Conservation (phyloP, 2,113 vertebrate genomes). For the Lepus europaeus region DNA sequence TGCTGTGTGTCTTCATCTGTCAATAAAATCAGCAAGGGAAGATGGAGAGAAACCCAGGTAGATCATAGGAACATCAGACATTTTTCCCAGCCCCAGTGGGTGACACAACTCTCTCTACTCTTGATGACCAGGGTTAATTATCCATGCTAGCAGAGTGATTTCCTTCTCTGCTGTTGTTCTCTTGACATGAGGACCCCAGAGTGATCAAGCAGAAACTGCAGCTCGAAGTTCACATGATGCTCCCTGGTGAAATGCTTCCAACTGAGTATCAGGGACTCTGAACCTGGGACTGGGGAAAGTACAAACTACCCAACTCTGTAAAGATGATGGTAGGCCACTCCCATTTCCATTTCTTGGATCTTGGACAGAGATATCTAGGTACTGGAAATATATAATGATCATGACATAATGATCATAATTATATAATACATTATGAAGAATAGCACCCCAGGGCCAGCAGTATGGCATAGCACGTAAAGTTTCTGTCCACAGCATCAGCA, state of each 20-base stretch:
- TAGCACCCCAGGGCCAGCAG: too few relatives aligned
- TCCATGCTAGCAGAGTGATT: not conserved
- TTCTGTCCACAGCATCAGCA: too few relatives aligned
- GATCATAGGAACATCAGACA: not conserved
- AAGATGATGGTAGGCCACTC: not conserved
- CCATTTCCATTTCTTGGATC: not conserved
- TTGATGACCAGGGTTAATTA: not conserved
- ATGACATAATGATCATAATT: not conserved
- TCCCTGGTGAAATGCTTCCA: not conserved
- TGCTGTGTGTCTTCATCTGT: not conserved
- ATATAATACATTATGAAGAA: not conserved
- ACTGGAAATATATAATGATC: not conserved
- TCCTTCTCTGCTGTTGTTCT: slow-evolving; percentile 11
- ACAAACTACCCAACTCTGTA: not conserved
- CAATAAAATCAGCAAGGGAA: not conserved
- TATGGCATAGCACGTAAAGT: too few relatives aligned
- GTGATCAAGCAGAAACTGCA: not conserved
- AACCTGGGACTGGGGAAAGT: not conserved
- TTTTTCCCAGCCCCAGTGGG: not conserved
- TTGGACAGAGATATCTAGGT: not conserved
- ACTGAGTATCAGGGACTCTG: not conserved
- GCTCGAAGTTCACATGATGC: not conserved
- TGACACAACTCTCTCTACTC: not conserved
- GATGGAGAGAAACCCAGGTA: not conserved
- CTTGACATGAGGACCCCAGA: not conserved